Evolutionary conservation across 1,140 invertebrate species (phyloP).

Genomic region (Cotesia chilonis): DNA sequence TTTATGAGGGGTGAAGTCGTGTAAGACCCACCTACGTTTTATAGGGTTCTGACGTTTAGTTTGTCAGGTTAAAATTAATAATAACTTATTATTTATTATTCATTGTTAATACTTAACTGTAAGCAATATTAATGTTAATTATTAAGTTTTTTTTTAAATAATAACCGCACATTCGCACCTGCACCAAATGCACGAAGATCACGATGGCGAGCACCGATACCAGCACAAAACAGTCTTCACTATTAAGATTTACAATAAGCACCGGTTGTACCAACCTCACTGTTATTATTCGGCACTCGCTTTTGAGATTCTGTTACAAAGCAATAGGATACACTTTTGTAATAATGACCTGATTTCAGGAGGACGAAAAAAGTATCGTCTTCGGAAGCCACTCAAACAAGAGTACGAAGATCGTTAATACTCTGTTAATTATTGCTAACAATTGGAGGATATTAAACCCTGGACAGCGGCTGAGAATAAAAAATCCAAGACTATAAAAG

Average conservation of each 20-base stretch:
- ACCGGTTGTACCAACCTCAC: slow-evolving; percentile 10
- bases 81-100: too few species aligned
- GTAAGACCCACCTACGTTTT: neutral
- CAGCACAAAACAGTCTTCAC: neutral
- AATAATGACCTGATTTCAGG: slow-evolving; percentile 41
- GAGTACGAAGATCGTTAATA: slow-evolving; percentile 1
- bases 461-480: neutral
- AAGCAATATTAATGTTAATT: neutral
- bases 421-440: neutral
- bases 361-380: slow-evolving; percentile 7
- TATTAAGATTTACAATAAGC: neutral
- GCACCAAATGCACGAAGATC: slow-evolving; percentile 22
- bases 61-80: too few species aligned
- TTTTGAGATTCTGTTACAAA: slow-evolving; percentile 1
- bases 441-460: neutral
- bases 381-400: neutral
- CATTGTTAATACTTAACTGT: neutral
- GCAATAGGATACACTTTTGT: slow-evolving; percentile 22
- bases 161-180: slow-evolving; percentile 20
- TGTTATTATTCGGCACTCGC: slow-evolving; percentile 4
- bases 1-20: neutral
- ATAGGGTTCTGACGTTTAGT: neutral
- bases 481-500: neutral
- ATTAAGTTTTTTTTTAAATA: neutral
- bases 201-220: neutral